Evolutionary conservation across 2,888 invertebrate genomes (phyloP).

Genomic region (Ashinkailepas kermadecensis): DNA sequence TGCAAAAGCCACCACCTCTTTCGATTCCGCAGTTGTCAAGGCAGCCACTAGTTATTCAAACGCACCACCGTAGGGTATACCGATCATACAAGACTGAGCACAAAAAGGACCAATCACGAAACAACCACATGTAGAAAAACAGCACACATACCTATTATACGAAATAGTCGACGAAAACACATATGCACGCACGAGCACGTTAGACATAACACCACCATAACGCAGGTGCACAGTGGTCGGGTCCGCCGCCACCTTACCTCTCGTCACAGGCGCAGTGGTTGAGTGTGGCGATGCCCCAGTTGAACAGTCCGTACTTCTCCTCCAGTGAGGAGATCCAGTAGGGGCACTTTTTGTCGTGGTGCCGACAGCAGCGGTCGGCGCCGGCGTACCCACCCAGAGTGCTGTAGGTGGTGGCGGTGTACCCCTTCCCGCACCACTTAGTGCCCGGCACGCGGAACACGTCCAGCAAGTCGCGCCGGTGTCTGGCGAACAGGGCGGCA

Average conservation of each 20-base stretch:
- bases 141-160: no score
- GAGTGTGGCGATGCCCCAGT: slow-evolving; percentile 80
- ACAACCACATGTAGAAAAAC: no score
- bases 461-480: slow-evolving; percentile 31
- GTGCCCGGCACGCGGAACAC: slow-evolving; percentile 34
- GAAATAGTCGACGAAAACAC: no score
- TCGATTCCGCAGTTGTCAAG: no score
- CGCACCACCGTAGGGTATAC: no score
- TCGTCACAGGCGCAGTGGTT: slow-evolving; percentile 90
- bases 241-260: slow-evolving; percentile 55
- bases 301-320: slow-evolving; percentile 75
- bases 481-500: slow-evolving; percentile 30
- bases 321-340: slow-evolving; percentile 75
- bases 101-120: no score
- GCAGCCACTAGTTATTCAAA: no score
- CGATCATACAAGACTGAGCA: no score
- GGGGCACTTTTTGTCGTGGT: slow-evolving; percentile 74
- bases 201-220: no score
- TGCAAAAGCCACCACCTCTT: no score
- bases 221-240: no score
- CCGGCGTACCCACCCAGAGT: slow-evolving; percentile 73
- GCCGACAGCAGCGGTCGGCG: slow-evolving; percentile 77
- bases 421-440: slow-evolving; percentile 88
- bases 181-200: no score
- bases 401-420: slow-evolving; percentile 67